Conservation (phyloP, 2,113 vertebrate genomes). For the Tauraco erythrolophus region DNA sequence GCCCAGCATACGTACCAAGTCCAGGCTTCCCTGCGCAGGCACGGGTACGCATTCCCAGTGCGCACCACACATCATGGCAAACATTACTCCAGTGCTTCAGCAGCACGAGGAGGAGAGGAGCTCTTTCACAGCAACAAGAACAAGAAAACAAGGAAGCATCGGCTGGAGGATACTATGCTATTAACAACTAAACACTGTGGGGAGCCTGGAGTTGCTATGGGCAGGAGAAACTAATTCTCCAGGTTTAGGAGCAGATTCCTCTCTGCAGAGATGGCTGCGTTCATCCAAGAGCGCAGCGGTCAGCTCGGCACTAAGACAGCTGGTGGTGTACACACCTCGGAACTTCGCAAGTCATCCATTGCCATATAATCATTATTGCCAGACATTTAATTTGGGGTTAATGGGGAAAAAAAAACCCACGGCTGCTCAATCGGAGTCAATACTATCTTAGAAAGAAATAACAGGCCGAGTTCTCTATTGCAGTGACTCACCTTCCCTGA, state of each 20-base stretch:
- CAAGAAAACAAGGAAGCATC: not conserved
- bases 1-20: accelerated
- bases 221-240: not conserved
- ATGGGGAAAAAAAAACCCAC: not conserved
- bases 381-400: conserved; percentile 28
- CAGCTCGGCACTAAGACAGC: not conserved
- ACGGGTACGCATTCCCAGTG: not conserved
- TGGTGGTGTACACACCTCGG: not conserved
- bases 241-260: not conserved
- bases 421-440: not conserved
- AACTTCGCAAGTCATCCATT: not conserved
- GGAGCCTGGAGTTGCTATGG: not conserved
- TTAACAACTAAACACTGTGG: not conserved
- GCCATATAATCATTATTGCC: not conserved
- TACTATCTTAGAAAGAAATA: not conserved
- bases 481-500: conserved; percentile 5
- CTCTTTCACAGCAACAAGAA: not conserved
- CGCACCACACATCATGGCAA: accelerated
- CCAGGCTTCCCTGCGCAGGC: accelerated
- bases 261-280: accelerated
- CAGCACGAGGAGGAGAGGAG: not conserved
- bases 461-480: not conserved
- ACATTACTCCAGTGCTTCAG: not conserved
- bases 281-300: not conserved
- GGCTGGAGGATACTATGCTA: not conserved